phyloP scores from a whole-genome alignment of 1,140 invertebrate genomes.

The Campoletis sonorensis region DNA sequence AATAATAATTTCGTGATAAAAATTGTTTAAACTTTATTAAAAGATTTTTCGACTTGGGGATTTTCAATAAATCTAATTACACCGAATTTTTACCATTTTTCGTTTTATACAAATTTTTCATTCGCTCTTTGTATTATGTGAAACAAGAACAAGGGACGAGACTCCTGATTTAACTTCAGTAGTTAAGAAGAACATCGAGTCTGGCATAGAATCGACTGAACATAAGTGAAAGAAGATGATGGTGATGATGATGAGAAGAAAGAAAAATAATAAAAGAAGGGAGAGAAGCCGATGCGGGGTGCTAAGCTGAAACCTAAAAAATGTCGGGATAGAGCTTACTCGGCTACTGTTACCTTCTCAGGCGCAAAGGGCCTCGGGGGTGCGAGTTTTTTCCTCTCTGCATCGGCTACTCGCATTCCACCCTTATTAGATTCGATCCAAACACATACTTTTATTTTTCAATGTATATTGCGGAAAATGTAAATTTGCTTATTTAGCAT shows the following conservation, averaged over 20 bases:
- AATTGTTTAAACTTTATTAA: not conserved
- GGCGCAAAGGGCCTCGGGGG: slow-evolving; percentile 59
- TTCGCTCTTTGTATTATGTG: not conserved
- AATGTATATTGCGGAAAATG: too few relatives aligned
- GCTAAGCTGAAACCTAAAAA: slow-evolving; percentile 74
- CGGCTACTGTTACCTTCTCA: slow-evolving; percentile 72
- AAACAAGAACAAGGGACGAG: slow-evolving; percentile 45
- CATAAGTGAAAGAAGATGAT: slow-evolving; percentile 6
- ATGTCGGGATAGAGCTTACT: slow-evolving; percentile 71
- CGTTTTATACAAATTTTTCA: not conserved
- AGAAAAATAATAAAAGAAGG: slow-evolving; percentile 34
- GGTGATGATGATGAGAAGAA: not conserved
- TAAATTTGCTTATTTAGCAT: too few relatives aligned
- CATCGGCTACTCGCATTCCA: slow-evolving; percentile 64
- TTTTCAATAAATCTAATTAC: not conserved
- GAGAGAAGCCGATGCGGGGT: slow-evolving; percentile 69
- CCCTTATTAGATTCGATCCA: slow-evolving; percentile 66
- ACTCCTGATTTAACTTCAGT: slow-evolving; percentile 51
- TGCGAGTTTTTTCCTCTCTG: slow-evolving; percentile 54
- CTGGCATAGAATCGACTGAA: slow-evolving; percentile 45
- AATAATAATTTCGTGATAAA: too few relatives aligned
- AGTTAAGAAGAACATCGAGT: slow-evolving; percentile 59
- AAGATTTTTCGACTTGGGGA: not conserved
- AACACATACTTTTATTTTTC: slow-evolving; percentile 36
- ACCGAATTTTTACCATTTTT: not conserved